Evolutionary conservation across 2,797 vertebrate species (phyloP), one percentile per base, ranked within the genome.

Genomic region (Squalus acanthias): DNA sequence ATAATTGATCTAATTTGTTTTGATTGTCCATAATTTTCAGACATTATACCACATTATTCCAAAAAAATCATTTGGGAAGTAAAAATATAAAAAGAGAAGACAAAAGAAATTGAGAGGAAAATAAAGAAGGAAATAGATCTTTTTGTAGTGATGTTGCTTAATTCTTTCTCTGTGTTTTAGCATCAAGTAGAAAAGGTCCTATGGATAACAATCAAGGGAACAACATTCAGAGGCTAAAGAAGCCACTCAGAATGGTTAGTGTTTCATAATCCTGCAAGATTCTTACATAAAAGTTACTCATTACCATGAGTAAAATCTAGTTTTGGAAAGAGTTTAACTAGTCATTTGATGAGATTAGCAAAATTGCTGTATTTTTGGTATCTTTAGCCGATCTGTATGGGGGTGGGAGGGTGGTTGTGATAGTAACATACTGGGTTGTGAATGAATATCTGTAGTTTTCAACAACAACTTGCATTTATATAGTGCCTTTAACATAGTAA

Each of bases 161-260:
- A 57, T 65, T 93, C 13, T 69, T 94, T 67, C 50, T 57, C 24
- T 91, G 13, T 74, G 12, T 76, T 95, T 76, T 72, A 95, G 94
- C 24, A 57, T n/a, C 94, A 57, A 76, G 50, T 95, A 53, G 94
- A 50, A 95, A 95, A 95, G 72, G 94, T 22, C 70, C 94, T 17
- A 76, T 76, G 70, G 94, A 72, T 74, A 95, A 95, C 70, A 74
- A 95, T 46, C 94, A 95, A 95, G 94, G 94, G 15, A 95, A 95
- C 94, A 95, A 76, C 2, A 22, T 76, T 76, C 72, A 95, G 69
- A 95, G 69, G 12, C 70, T 60, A n/a, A 57, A 95, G 70, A 72
- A 95, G 70, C 94, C 94, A 57, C 26, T 57, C 70, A 74, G 70
- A 95, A 95, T 95, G 94, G 94, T 95, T 95, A 76, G 94, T 95